Evolutionary conservation across 2,888 invertebrate genomes (phyloP).

Genomic region (Eurois occulta): DNA sequence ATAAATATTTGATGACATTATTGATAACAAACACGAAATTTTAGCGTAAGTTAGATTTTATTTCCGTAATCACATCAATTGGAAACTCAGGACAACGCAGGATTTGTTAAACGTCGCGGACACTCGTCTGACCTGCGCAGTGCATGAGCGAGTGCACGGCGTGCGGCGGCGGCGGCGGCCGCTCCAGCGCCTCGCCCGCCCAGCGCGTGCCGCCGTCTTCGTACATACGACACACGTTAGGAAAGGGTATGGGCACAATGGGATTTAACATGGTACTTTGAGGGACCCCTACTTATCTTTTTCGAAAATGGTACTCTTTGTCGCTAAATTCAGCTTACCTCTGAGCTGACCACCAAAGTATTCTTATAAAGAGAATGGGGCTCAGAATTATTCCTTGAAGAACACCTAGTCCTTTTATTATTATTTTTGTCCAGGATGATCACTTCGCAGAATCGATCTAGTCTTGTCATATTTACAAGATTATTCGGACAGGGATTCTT

Average conservation of each 20-base stretch:
- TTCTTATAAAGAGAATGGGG: constrained; percentile 4
- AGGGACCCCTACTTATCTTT: constrained; percentile 2
- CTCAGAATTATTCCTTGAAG: constrained; percentile 54
- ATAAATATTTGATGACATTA: neutral
- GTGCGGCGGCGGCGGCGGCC: constrained; percentile 93
- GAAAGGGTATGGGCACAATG: too few species aligned
- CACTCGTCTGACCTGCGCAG: constrained; percentile 92
- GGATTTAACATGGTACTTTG: constrained; percentile 3
- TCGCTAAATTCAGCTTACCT: neutral
- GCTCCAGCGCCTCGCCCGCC: constrained; percentile 89
- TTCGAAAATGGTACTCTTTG: neutral
- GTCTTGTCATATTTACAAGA: neutral
- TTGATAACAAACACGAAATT: neutral
- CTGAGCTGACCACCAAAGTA: neutral
- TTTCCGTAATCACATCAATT: constrained; percentile 21
- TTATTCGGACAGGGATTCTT: neutral
- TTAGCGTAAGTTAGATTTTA: neutral
- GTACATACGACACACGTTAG: constrained; percentile 5
- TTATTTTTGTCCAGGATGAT: neutral
- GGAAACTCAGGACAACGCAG: constrained; percentile 13
- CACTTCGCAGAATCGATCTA: neutral
- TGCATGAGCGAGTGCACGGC: constrained; percentile 93
- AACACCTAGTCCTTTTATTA: neutral
- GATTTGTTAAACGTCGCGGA: neutral
- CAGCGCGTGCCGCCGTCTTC: constrained; percentile 87